Percentiles rank a stretch among this genome's conserved stretches.
Evolutionary conservation across 2,797 vertebrate species (phyloP).

Genomic region (Hapalemur alaotrensis): DNA sequence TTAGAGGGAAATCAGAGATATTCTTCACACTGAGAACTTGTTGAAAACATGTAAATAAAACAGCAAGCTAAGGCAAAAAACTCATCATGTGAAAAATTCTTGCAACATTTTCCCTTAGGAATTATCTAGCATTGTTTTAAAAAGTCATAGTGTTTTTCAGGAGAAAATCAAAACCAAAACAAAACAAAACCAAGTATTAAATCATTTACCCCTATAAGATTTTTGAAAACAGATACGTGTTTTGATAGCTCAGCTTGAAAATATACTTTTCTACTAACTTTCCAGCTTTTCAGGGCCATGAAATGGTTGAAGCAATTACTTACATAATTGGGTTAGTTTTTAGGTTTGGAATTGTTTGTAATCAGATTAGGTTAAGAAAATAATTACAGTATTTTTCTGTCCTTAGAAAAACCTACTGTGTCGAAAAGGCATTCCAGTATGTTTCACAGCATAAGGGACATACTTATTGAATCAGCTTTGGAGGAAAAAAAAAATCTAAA

Average conservation of each 20-base stretch:
- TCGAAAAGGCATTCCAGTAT: background rate
- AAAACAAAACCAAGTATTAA: background rate
- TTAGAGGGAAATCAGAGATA: background rate
- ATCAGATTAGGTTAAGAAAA: constrained; percentile 2
- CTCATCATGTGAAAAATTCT: background rate
- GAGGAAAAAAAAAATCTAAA: background rate
- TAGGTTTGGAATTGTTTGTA: background rate
- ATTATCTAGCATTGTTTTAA: constrained; percentile 3
- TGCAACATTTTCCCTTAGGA: background rate
- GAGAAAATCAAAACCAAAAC: background rate
- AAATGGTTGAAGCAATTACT: background rate
- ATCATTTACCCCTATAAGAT: background rate
- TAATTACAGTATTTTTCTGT: background rate
- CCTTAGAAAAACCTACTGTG: background rate
- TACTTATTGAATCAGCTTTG: background rate
- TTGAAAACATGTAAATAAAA: constrained; percentile 20
- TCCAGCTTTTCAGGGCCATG: background rate
- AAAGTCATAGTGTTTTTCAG: background rate
- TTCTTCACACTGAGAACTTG: constrained; percentile 19
- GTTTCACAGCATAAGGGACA: background rate
- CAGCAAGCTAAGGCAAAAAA: background rate
- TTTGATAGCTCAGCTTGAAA: background rate
- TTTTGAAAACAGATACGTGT: background rate
- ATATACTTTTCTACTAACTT: background rate
- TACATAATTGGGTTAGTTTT: background rate